Evolutionary conservation across 92 coral and sea anemone genomes (phyloP), one percentile per base, ranked within the genome.

Genomic region (Blastomussa wellsi): DNA sequence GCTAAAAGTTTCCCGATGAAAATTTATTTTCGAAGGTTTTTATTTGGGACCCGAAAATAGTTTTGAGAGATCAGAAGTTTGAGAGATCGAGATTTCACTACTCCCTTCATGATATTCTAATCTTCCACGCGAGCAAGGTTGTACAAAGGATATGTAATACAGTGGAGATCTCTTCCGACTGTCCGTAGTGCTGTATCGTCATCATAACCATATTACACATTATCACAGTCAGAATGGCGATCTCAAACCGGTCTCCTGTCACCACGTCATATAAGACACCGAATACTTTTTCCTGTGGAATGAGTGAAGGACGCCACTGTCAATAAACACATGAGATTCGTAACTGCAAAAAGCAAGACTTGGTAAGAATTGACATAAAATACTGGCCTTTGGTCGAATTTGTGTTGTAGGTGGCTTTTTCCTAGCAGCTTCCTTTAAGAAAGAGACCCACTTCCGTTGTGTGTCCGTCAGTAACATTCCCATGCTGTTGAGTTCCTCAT

Each of bases 391-490:
- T 6, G 98, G 98, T 67, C 93, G 89, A 69, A 89, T 80, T 11
- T 86, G 84, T 49, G 49, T 93, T 28, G 90, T 76, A 7, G 88
- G 89, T 37, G 98, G 95, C 77, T 95, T 95, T 81, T 85, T 91
- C 74, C 81, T 91, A 1, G 97, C 97, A 13, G 98, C 98, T 42
- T 91, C 93, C 68, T 88, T 88, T 62, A 95, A 73, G 41, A 94
- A 84, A 31, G 89, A 91, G 19, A 94, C 97, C 97, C 97, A 95
- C 20, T 94, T 93, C 35, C 98, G 80, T 62, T 95, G 98, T 17
- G 97, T 69, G 39, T 95, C 98, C 11, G 98, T 95, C 20, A 95
- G 94, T 20, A 95, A 89, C 91, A 95, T 87, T 16, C 98, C 98
- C 89, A 94, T 90, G 51, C 94, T 91, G 78, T 90, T 92, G 47